Evolutionary conservation across 2,888 invertebrate genomes (phyloP).

Genomic region (Lissocephala sabroskyi): DNA sequence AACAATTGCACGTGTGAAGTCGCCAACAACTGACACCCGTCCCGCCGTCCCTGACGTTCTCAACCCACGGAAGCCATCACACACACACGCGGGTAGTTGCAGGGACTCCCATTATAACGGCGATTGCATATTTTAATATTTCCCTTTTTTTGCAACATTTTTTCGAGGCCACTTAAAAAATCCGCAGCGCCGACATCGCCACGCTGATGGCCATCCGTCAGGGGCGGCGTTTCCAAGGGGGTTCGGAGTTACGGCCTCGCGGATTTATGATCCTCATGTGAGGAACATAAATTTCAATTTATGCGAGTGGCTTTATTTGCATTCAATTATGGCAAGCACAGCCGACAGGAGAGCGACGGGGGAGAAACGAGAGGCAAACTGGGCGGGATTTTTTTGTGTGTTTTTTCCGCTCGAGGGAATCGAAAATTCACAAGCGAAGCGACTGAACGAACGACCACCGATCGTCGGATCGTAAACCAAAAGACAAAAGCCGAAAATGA

Average conservation of each 20-base stretch:
- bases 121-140: neutral
- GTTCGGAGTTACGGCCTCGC: slow-evolving; percentile 5
- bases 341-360: too few relatives aligned
- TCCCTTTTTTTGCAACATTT: neutral
- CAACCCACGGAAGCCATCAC: slow-evolving; percentile 6
- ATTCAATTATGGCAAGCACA: slow-evolving; percentile 11
- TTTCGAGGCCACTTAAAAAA: slow-evolving; percentile 3
- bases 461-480: too few relatives aligned
- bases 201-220: too few relatives aligned
- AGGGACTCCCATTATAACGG: neutral
- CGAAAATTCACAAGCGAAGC: too few relatives aligned
- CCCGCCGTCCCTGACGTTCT: slow-evolving; percentile 20
- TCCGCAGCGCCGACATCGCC: too few relatives aligned
- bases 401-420: too few relatives aligned
- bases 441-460: too few relatives aligned
- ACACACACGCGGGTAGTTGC: too few relatives aligned
- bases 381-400: too few relatives aligned
- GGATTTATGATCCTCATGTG: slow-evolving; percentile 18
- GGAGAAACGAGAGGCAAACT: too few relatives aligned
- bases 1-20: slow-evolving; percentile 42
- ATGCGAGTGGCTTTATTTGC: neutral
- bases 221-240: neutral
- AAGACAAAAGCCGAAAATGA: too few relatives aligned
- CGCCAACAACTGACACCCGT: slow-evolving; percentile 23
- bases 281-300: neutral